phyloP scores from a whole-genome alignment of 2,113 vertebrate genomes.

The Hemichromis elongatus region DNA sequence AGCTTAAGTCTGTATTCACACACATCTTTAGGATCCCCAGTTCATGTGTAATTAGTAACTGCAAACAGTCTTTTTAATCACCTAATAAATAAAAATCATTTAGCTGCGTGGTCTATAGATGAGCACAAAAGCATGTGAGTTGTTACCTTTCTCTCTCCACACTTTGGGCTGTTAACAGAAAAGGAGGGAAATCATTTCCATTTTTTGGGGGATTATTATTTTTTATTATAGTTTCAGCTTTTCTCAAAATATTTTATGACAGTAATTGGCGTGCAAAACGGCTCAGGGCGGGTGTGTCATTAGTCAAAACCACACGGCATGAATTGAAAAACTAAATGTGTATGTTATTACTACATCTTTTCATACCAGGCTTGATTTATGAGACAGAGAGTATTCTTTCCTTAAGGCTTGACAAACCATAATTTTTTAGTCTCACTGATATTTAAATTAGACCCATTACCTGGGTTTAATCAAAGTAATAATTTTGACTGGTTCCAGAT shows the following conservation, averaged over 20 bases:
- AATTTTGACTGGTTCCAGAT: neutral
- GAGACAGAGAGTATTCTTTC: neutral
- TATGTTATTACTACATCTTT: neutral
- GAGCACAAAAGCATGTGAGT: neutral
- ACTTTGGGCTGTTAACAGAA: neutral
- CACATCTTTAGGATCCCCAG: neutral
- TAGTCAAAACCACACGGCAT: neutral
- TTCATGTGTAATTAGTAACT: neutral
- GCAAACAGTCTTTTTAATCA: neutral
- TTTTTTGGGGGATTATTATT: neutral
- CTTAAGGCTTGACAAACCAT: neutral
- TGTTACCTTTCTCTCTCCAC: neutral
- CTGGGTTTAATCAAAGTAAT: conserved; percentile 2
- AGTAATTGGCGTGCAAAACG: neutral
- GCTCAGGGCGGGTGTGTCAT: neutral
- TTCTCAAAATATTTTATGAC: neutral
- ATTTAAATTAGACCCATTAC: neutral
- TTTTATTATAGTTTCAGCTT: neutral
- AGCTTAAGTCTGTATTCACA: neutral
- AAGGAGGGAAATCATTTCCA: neutral
- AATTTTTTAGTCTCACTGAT: neutral
- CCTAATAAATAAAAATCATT: neutral
- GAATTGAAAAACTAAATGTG: neutral
- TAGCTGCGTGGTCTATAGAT: neutral
- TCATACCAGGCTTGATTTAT: neutral